Evolutionary conservation across 2,797 vertebrate genomes (phyloP).

Genomic region (Bradypodion ventrale): DNA sequence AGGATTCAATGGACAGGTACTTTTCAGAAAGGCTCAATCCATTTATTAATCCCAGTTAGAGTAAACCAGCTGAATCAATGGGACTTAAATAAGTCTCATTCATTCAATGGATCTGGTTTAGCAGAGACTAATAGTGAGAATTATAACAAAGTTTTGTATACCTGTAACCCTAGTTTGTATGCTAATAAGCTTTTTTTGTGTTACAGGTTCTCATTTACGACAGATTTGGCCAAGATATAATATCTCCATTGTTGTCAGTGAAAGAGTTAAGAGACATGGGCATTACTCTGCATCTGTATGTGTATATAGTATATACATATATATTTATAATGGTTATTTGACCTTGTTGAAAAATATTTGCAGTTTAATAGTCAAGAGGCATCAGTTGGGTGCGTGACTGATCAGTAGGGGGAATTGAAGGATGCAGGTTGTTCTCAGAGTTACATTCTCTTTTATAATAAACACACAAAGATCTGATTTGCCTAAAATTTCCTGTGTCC

Average conservation of each 20-base stretch:
- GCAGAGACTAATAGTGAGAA: too few species aligned
- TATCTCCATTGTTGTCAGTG: constrained; percentile 93
- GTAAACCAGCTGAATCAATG: too few species aligned
- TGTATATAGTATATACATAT: constrained; percentile 30
- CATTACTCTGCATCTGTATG: constrained; percentile 96
- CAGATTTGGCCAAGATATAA: constrained; percentile 96
- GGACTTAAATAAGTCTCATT: too few species aligned
- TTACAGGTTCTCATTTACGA: constrained; percentile 94
- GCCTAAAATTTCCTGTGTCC: background rate
- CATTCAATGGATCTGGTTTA: too few species aligned
- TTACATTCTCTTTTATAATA: background rate
- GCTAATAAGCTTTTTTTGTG: constrained; percentile 19
- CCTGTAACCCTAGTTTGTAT: background rate
- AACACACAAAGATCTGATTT: background rate
- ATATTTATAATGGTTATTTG: constrained; percentile 12
- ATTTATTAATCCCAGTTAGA: too few species aligned
- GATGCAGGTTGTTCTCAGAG: background rate
- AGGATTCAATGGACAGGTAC: too few species aligned
- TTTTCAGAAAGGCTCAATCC: too few species aligned
- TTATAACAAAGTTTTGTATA: constrained; percentile 18
- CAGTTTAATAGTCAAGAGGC: background rate
- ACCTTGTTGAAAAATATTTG: constrained; percentile 27
- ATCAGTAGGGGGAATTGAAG: background rate
- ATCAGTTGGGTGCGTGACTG: background rate
- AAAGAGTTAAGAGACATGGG: constrained; percentile 98